Base-by-base conservation (phyloP, 2,888 invertebrate species). In the Melanotus villosus region DNA sequence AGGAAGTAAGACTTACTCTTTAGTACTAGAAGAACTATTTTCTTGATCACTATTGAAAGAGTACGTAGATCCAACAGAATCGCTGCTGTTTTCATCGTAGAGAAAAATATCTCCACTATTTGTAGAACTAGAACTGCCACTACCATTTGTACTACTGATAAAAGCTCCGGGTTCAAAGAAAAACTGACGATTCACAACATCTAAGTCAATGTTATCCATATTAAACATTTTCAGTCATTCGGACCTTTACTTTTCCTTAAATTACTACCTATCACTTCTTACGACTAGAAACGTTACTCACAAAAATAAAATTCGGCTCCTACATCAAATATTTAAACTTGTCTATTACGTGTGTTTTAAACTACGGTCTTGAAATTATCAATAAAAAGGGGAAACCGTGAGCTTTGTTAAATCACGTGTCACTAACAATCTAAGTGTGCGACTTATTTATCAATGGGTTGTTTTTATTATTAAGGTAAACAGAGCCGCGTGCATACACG, bases 31-130 rank as follows among this genome's bases (percentile, higher is more conserved):
- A 0, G 63, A 88, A 73, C 88, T 90, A 81, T 94, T 94, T 82
- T 95, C 95, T 83, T 94, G 93, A 79, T 95, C 94, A 82, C 94
- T 94, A 71, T 91, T 91, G 81, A 92, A 94, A n/a, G 86, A 86
- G 71, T 91, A 88, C 77, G 89, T 90, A 63, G 92, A 92, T 77
- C 90, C 90, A 36, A 78, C 79, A 4, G 89, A 89, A 81, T 90
- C 90, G 73, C 88, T 89, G 77, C 90, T 88, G 72, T 85, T 85
- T 43, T 88, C 88, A 68, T 88, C 88, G 67, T 91, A 91, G n/a
- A 93, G 86, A 79, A 91, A 92, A 79, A 92, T 87, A 80, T 93
- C 93, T 73, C 89, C 88, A 65, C 89, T 89, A 73, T 89, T 89
- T 56, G 88, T 87, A 14, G 90, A 90, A 0, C 91, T 90, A 59